phyloP scores from a whole-genome alignment of 1,140 invertebrate species.

The Theocolax elegans region DNA sequence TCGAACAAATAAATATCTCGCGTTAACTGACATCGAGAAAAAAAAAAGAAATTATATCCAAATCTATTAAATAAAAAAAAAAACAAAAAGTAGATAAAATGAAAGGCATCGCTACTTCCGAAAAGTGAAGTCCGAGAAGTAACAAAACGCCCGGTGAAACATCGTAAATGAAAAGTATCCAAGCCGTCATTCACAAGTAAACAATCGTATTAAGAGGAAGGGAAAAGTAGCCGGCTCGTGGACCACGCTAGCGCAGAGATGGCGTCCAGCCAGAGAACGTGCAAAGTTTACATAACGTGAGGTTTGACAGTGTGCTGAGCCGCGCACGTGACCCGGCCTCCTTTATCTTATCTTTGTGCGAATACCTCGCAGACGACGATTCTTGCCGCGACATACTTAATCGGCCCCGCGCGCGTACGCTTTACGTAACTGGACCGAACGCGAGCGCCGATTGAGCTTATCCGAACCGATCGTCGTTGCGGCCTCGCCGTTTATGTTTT shows the following conservation, averaged over 20 bases:
- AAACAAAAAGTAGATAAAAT: no score
- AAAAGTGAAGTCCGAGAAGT: no score
- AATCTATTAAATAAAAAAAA: no score
- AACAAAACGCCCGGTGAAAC: no score
- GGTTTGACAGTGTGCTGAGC: slow-evolving; percentile 59
- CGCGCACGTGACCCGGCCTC: slow-evolving; percentile 59
- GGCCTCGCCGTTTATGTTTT: no score
- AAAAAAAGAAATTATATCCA: no score
- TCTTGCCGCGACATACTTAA: not conserved
- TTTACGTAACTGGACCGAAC: slow-evolving; percentile 53
- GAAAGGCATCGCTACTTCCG: no score
- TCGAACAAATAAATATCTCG: no score
- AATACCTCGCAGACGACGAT: not conserved
- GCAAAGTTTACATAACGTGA: slow-evolving; percentile 65
- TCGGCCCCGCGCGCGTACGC: slow-evolving; percentile 45
- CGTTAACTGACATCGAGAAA: no score
- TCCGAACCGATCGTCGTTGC: no score
- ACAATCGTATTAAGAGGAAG: not conserved
- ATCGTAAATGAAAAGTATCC: no score
- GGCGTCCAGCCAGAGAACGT: slow-evolving; percentile 56
- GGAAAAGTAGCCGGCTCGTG: not conserved
- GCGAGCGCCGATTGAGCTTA: no score
- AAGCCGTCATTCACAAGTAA: not conserved
- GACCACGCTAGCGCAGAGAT: slow-evolving; percentile 43
- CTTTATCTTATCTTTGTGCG: slow-evolving; percentile 58